Base-by-base conservation (phyloP, 1,140 invertebrate species). In the Cecropterus lyciades region DNA sequence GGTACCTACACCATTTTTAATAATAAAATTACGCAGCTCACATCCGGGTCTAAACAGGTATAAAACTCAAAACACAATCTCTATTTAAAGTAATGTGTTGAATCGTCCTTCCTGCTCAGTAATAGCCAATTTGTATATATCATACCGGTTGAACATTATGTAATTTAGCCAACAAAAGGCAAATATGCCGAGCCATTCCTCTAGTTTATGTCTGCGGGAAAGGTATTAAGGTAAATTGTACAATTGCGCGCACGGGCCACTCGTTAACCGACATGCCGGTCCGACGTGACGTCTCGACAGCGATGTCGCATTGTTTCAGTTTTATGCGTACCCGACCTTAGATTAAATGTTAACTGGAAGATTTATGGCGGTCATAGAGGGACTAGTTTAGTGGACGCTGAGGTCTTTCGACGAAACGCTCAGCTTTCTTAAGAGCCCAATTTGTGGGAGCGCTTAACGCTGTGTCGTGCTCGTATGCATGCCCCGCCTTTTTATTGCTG, bases 161-260 rank as follows among this genome's bases (percentile, higher is more conserved):
- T 85, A 82, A 86, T 89, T 82, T 85, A 77, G 75, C 75, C 67
- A 82, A 84, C 82, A 83, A 87, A 82, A 84, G 80, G 82, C 79
- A 76, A 86, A 83, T 79, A 82, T 80, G 77, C 69, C 76, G 43
- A 72, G 73, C 76, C 67, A 82, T 83, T 82, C 70, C 64, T 80
- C 80, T 85, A 80, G 79, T 89, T 87, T 85, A 85, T 87, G 79
- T 84, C 73, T 73, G 77, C 70, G 74, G 77, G 70, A 79, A 75
- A 73, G 72, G 80, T 82, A 89, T 91, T 88, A 89, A 88, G 79
- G 86, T 90, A 90, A 89, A 90, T 89, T 87, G 85, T 84, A 89
- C 79, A 86, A 86, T 88, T 87, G 85, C 79, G 75, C 73, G 84
- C 89, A 90, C 89, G 86, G 82, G 89, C 82, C 85, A 80, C 79